Evolutionary conservation across 1,140 invertebrate species (phyloP), one percentile per base, ranked within the genome.

Genomic region (Pseudomyrmex dendroicus): DNA sequence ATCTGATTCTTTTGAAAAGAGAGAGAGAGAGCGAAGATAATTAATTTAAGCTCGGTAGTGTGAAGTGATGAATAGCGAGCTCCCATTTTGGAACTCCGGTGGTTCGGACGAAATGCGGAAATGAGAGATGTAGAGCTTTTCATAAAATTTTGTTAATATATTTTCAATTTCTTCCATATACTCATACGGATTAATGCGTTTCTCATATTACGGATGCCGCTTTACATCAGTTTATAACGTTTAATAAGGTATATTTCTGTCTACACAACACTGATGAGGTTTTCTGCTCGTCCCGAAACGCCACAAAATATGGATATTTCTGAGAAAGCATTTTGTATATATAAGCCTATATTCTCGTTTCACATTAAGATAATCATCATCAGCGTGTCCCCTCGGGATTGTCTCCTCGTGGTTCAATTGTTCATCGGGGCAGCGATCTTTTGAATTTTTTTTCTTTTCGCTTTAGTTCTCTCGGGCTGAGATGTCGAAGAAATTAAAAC

Each of bases 201-300:
- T 74, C 56, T 68, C 66, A 50, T 77, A 63, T 73, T 73, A 82
- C 74, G 88, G 90, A 91, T 89, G 84, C 89, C 85, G 82, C 70
- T 85, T 90, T 91, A 91, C 89, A 91, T 88, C 56, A 73, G 86
- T 84, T 73, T 86, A 64, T 87, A 82, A 85, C 70, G 66, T 84
- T 66, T 84, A 82, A 88, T 35, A 35, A 86, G 54, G 57, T 86
- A 86, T 87, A 86, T 66, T 35, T 86, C 70, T 84, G 73, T 66
- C 80, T 82, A 78, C 84, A 88, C 83, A 88, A 90, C 86, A 87
- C 64, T 84, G 73, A 88, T 59, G 76, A 90, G 72, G 61, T 87
- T 25, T 25, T 78, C 13, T 13, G 46, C 54, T 50, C 62, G 54
- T 86, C 76, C 83, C 20, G 57, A 88, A 67, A 74, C 82, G 70